Conservation (phyloP, 2,888 invertebrate genomes). For the Athalia cordata region DNA sequence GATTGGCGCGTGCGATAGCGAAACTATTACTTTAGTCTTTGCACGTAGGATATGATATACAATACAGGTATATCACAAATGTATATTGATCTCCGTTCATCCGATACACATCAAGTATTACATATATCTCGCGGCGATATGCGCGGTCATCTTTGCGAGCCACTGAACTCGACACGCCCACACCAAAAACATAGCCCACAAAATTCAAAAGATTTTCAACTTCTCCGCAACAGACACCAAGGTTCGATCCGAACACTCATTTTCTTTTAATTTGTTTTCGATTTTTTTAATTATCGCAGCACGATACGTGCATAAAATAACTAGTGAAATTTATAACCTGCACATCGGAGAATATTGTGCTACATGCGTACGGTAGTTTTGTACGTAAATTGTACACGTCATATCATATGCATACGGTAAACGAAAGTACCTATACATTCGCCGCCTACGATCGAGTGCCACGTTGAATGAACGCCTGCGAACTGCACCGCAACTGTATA, state of each 20-base stretch:
- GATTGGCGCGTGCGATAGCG: slow-evolving; percentile 33
- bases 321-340: no score
- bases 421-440: slow-evolving; percentile 15
- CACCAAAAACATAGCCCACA: no score
- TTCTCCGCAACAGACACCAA: not conserved
- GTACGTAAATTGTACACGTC: not conserved
- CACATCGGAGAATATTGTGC: no score
- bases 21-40: slow-evolving; percentile 34
- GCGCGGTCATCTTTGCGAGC: not conserved
- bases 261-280: no score
- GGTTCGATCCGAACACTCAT: not conserved
- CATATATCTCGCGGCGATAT: slow-evolving; percentile 4
- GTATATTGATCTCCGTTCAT: no score
- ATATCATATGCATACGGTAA: not conserved
- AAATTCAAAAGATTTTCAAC: slow-evolving; percentile 4
- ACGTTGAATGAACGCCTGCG: slow-evolving; percentile 24
- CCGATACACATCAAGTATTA: no score
- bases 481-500: no score
- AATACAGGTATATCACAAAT: no score
- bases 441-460: slow-evolving; percentile 24
- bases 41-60: not conserved
- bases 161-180: slow-evolving; percentile 10
- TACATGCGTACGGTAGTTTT: slow-evolving; percentile 32
- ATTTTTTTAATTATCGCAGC: no score
- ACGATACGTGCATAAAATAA: no score